Conservation (phyloP, 2,888 invertebrate species). For the Cynaeus angustus region DNA sequence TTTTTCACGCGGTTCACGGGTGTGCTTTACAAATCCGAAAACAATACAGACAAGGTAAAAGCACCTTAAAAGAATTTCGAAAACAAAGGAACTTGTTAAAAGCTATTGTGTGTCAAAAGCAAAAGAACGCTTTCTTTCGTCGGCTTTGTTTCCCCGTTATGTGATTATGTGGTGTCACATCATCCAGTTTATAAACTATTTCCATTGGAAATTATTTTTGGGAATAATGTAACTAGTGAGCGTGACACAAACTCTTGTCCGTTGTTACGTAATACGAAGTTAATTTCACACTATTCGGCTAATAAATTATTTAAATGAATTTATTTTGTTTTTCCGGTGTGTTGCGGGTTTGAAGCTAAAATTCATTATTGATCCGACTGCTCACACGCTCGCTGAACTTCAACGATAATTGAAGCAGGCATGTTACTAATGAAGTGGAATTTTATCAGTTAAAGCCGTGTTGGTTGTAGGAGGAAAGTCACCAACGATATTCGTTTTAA, state of each 20-base stretch:
- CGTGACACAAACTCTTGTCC: constrained; percentile 3
- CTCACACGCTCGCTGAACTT: constrained; percentile 32
- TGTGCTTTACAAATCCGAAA: constrained; percentile 34
- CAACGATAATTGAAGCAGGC: constrained; percentile 41
- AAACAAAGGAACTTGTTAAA: constrained; percentile 46
- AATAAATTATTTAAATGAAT: constrained; percentile 36
- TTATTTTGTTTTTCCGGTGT: constrained; percentile 22
- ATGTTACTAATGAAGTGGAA: constrained; percentile 44
- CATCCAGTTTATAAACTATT: constrained; percentile 19
- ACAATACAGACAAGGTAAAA: constrained; percentile 38
- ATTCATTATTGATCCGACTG: constrained; percentile 36
- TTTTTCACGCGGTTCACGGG: constrained; percentile 14
- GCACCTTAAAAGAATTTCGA: constrained; percentile 38
- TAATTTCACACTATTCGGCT: constrained; percentile 1
- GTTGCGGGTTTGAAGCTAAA: constrained; percentile 24
- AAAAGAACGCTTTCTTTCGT: constrained; percentile 40
- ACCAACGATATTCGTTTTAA: constrained; percentile 32
- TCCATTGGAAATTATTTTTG: constrained; percentile 9
- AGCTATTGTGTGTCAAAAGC: constrained; percentile 44
- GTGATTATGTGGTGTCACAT: constrained; percentile 31
- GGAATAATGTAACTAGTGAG: not conserved
- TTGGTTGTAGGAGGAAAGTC: constrained; percentile 24
- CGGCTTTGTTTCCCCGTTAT: constrained; percentile 37
- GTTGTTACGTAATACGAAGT: not conserved
- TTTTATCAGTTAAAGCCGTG: constrained; percentile 39